Evolutionary conservation across 2,113 vertebrate genomes (phyloP).

Genomic region (Kobus ellipsiprymnus): DNA sequence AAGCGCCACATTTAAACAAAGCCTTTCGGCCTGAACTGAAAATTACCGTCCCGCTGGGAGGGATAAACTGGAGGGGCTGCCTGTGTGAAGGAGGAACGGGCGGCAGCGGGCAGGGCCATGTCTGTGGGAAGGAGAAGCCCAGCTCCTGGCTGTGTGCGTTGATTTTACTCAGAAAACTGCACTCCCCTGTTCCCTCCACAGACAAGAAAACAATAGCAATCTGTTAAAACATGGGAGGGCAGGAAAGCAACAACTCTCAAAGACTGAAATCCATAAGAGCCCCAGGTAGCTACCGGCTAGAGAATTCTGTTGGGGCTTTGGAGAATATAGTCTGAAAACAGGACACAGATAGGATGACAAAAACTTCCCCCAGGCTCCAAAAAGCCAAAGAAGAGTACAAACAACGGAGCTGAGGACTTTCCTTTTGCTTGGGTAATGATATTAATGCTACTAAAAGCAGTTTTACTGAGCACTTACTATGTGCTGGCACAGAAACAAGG

Average conservation of each 20-base stretch:
- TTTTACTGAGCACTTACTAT: background rate
- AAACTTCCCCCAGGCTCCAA: background rate
- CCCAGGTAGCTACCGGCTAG: background rate
- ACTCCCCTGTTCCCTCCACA: background rate
- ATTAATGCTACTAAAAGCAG: background rate
- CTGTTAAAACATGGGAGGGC: constrained; percentile 11
- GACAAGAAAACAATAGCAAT: constrained; percentile 48
- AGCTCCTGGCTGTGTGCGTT: background rate
- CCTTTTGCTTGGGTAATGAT: background rate
- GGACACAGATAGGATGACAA: background rate
- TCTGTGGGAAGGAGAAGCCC: background rate
- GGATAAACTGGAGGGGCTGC: constrained; percentile 26
- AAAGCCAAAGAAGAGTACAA: background rate
- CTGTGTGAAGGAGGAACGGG: background rate
- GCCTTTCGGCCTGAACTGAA: constrained; percentile 63
- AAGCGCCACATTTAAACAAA: constrained; percentile 70
- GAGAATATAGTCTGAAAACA: background rate
- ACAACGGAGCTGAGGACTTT: background rate
- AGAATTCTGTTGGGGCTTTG: background rate
- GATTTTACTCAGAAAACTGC: constrained; percentile 17
- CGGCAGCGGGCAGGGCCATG: background rate
- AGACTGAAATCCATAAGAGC: background rate
- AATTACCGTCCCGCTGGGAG: constrained; percentile 66
- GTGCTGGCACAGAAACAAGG: background rate
- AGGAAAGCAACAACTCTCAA: background rate